Evolutionary conservation across 2,113 vertebrate genomes (phyloP).

Genomic region (Notothenia coriiceps): DNA sequence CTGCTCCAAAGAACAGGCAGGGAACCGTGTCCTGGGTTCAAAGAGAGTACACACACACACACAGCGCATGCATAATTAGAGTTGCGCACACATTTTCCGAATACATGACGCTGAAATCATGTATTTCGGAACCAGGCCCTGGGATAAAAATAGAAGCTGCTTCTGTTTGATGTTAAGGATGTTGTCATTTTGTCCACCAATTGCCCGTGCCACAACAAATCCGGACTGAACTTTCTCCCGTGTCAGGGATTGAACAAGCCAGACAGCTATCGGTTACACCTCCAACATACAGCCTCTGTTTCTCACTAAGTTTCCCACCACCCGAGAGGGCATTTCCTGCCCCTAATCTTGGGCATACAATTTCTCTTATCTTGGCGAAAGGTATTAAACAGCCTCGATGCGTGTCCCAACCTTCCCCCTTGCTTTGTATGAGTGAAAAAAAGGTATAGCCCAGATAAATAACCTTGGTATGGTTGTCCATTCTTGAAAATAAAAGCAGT

Average conservation of each 20-base stretch:
- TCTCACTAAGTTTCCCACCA: conserved; percentile 71
- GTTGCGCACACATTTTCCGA: conserved; percentile 8
- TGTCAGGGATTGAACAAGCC: conserved; percentile 59
- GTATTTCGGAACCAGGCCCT: neutral
- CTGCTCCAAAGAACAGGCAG: conserved; percentile 57
- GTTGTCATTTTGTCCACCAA: conserved; percentile 34
- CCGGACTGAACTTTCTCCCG: conserved; percentile 52
- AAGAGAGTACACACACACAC: conserved; percentile 35
- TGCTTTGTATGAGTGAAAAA: conserved; percentile 26
- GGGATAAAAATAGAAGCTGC: conserved; percentile 24
- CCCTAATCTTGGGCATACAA: conserved; percentile 64
- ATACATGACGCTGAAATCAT: conserved; percentile 15
- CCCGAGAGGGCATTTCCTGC: conserved; percentile 71
- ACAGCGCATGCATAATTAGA: neutral
- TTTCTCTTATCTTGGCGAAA: conserved; percentile 73
- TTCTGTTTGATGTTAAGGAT: conserved; percentile 15
- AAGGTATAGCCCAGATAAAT: conserved; percentile 51
- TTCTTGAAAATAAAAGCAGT: conserved; percentile 36
- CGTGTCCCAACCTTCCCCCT: conserved; percentile 21
- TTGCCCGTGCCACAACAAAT: conserved; percentile 39
- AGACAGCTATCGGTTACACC: conserved; percentile 70
- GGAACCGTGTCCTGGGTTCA: conserved; percentile 54
- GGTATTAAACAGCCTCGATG: conserved; percentile 66
- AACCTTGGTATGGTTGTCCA: conserved; percentile 28
- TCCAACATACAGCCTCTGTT: conserved; percentile 68